These are phyloP conservation scores for Oscheius sp. DNA, from an alignment of 2,888 invertebrate species.

Conservation along the genomic window DNA sequence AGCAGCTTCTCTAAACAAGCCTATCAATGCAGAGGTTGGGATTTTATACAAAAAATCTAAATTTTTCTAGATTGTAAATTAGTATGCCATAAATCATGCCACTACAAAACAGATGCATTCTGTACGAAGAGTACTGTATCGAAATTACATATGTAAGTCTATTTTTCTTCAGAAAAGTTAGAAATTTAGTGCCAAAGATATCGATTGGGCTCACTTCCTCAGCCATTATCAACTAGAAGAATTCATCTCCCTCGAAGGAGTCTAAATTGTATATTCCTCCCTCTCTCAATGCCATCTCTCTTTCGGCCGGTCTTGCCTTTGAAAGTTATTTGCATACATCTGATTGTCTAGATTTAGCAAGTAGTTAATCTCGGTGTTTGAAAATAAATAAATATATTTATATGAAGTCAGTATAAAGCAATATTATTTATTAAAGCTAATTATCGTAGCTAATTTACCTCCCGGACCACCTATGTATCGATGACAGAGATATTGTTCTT, in stretches of 20 bases:
- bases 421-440: too few species aligned
- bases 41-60: neutral
- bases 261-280: conserved; percentile 29
- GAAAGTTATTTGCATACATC: conserved; percentile 31
- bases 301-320: conserved; percentile 30
- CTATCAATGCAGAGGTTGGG: conserved; percentile 70
- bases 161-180: neutral
- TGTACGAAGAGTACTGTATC: conserved; percentile 62
- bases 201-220: conserved; percentile 67
- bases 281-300: conserved; percentile 21
- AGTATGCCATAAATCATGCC: conserved; percentile 70
- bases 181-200: conserved; percentile 58
- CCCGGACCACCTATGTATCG: too few species aligned
- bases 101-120: conserved; percentile 63
- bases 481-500: too few species aligned
- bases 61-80: conserved; percentile 65
- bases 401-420: too few species aligned
- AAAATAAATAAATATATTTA: too few species aligned
- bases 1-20: conserved; percentile 69
- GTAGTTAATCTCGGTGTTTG: neutral
- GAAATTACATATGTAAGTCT: conserved; percentile 56
- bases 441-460: too few species aligned
- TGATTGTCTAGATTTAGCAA: too few species aligned
- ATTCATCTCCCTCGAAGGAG: conserved; percentile 63
- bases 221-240: conserved; percentile 63